Evolutionary conservation across 2,888 invertebrate species (phyloP), one percentile per base, ranked within the genome.

Genomic region (Selenia dentaria): DNA sequence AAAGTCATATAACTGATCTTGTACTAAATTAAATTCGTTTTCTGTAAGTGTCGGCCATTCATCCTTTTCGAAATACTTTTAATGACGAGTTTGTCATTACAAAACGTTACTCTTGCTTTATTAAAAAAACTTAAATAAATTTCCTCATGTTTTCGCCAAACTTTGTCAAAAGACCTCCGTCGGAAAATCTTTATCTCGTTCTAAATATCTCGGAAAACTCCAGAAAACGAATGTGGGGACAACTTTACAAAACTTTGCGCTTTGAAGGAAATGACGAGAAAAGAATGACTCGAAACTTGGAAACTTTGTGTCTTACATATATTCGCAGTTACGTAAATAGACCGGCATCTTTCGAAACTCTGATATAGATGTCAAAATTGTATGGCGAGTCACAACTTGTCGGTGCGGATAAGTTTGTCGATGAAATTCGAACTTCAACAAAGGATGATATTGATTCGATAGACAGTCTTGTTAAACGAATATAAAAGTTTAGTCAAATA

Each of bases 371-470:
- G 50, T 56, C 54, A 52, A 44, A 51, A 51, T 59, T 34, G 51
- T 51, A 42, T 36, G 33, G 46, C 25, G 28, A 38, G 13, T 11
- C 35, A 39, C 39, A 9, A 33, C 26, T 35, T 20, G 25, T 31
- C 37, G 27, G 22, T 33, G 16, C 25, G 11, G 10, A 45, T 9
- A 43, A 50, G 32, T 52, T 56, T 50, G 50, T 52, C 54, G 51
- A 58, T 56, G 49, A 51, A 53, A 50, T 51, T 54, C 55, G 18
- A 52, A 55, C 58, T 56, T 54, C 48, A 46, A 56, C 58, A 58
- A 55, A 54, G 55, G 51, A 47, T 55, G 55, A 58, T 59, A 59
- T 59, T 54, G 58, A 59, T 56, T 59, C 58, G 56, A 59, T 56
- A 54, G 53, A 58, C 55, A 48, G 43, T 36, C 32, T 34, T 36